Percentiles rank a stretch among this genome's conserved stretches.
Conservation (phyloP, 1,140 invertebrate genomes). For the Glossosoma conforme region DNA sequence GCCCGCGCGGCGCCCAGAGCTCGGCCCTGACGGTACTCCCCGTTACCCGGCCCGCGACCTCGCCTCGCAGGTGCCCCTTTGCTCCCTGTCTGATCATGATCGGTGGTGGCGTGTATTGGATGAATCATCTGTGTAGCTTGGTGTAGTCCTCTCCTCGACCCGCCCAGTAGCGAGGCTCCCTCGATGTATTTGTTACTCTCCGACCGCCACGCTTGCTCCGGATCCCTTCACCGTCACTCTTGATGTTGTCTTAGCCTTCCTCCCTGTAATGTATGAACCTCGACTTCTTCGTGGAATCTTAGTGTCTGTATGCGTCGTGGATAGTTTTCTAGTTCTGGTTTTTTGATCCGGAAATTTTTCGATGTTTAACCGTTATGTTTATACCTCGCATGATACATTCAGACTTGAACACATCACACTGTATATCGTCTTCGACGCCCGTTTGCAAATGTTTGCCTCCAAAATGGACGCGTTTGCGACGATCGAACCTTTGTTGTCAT, state of each 20-base stretch:
- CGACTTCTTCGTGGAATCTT: too few relatives aligned
- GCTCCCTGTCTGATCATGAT: conserved; percentile 18
- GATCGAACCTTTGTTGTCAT: too few relatives aligned
- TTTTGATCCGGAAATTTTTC: conserved; percentile 7
- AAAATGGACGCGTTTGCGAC: conserved; percentile 10
- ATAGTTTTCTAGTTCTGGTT: conserved; percentile 14
- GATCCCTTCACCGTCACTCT: too few relatives aligned
- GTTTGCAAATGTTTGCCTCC: too few relatives aligned
- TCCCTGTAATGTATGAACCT: too few relatives aligned
- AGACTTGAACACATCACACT: too few relatives aligned
- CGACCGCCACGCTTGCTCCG: too few relatives aligned
- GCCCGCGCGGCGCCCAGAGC: conserved; percentile 52
- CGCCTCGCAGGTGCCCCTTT: conserved; percentile 52
- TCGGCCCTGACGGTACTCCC: conserved; percentile 50
- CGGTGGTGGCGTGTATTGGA: conserved; percentile 34
- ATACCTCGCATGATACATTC: conserved; percentile 14
- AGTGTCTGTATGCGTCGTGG: conserved; percentile 10
- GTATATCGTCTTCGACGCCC: too few relatives aligned
- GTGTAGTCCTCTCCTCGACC: conserved; percentile 24
- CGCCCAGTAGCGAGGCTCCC: conserved; percentile 9
- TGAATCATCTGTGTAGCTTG: conserved; percentile 25
- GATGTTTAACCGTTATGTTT: conserved; percentile 3
- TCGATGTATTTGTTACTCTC: too few relatives aligned
- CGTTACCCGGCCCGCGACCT: conserved; percentile 48
- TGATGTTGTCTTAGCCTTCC: not conserved